A percentile compares a stretch with the other conserved stretches of the same genome.
phyloP scores from a whole-genome alignment of 2,797 vertebrate genomes.

The Spheniscus humboldti region DNA sequence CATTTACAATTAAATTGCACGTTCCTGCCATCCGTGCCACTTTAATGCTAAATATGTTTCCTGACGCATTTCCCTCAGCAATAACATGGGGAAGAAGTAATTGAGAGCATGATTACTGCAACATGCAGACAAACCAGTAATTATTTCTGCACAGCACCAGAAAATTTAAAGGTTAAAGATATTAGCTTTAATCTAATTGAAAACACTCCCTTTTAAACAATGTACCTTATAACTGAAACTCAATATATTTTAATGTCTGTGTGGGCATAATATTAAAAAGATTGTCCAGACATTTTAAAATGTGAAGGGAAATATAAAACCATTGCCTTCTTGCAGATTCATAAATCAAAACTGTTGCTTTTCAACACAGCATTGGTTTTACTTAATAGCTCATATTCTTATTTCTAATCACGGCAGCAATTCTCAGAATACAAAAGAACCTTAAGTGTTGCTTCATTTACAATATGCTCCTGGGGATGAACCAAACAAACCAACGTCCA shows the following conservation, averaged over 20 bases:
- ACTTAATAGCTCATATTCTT: conserved; percentile 1
- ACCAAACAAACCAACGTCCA: conserved; percentile 31
- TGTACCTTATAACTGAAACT: neutral
- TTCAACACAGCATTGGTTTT: conserved; percentile 38
- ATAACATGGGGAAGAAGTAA: neutral
- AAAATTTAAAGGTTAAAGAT: neutral
- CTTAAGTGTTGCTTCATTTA: conserved; percentile 26
- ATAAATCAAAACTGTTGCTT: conserved; percentile 50
- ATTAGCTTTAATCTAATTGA: neutral
- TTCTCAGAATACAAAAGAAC: conserved; percentile 63
- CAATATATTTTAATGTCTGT: neutral
- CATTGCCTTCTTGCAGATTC: neutral
- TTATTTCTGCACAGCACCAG: neutral
- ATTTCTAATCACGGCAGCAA: conserved; percentile 38
- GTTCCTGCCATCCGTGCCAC: neutral
- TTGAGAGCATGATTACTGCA: neutral
- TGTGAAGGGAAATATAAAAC: neutral
- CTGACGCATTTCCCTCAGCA: neutral
- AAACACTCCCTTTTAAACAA: neutral
- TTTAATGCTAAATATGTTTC: neutral
- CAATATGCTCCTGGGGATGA: conserved; percentile 32
- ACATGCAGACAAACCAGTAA: neutral
- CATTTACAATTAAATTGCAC: neutral
- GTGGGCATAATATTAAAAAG: neutral
- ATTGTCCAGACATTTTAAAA: neutral